A percentile compares a stretch with the other conserved stretches of the same genome.
These are phyloP conservation scores for Mastacembelus armatus DNA, from an alignment of 2,797 vertebrate species.

Conservation along the genomic window DNA sequence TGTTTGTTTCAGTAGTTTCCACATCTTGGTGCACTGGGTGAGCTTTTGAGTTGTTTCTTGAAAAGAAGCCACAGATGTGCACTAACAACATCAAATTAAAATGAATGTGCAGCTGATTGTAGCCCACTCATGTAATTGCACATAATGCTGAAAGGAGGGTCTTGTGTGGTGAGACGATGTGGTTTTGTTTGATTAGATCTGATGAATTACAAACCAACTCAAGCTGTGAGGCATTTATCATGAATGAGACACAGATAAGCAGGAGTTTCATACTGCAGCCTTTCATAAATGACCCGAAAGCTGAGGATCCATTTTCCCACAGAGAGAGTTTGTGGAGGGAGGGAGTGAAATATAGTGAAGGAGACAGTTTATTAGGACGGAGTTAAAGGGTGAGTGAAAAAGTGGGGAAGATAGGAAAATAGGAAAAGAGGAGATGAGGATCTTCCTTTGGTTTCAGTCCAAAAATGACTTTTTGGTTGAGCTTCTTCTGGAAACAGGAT, in stretches of 20 bases:
- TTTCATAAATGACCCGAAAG: slow-evolving; percentile 7
- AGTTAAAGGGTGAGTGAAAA: slow-evolving; percentile 1
- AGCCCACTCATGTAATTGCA: too few species aligned
- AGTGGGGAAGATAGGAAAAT: background rate
- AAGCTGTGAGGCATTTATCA: slow-evolving; percentile 18
- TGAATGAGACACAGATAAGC: background rate
- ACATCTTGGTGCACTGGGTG: too few species aligned
- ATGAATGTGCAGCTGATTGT: too few species aligned
- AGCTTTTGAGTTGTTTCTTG: too few species aligned
- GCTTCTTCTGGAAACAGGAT: slow-evolving; percentile 18
- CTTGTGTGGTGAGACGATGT: too few species aligned
- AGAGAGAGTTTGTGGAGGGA: background rate
- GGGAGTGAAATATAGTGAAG: slow-evolving; percentile 3
- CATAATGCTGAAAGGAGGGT: too few species aligned
- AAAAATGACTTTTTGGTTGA: slow-evolving; percentile 10
- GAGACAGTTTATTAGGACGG: background rate
- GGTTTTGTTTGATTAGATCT: slow-evolving; percentile 8
- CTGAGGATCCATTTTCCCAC: background rate
- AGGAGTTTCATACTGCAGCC: too few species aligned
- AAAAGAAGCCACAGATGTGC: too few species aligned
- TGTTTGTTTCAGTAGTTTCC: too few species aligned
- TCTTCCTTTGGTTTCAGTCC: background rate
- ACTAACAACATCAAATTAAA: too few species aligned
- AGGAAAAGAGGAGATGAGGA: background rate
- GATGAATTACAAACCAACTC: slow-evolving; percentile 14